Percentiles rank a stretch among this genome's conserved stretches.
These are phyloP conservation scores for Drosophila subobscura DNA, from an alignment of 1,140 invertebrate species.

Conservation along the genomic window DNA sequence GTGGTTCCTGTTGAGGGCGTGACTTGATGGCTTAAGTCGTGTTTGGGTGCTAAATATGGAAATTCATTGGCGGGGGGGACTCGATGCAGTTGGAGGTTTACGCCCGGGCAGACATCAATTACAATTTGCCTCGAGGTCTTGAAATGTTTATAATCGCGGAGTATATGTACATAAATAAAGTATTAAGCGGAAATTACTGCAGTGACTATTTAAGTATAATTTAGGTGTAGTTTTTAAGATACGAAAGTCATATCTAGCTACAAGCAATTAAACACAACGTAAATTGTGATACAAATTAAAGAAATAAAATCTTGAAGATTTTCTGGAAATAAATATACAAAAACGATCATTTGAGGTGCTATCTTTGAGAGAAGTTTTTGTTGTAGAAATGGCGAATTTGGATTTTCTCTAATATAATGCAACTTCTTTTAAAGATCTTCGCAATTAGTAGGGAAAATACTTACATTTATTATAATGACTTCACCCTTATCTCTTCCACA, in stretches of 20 bases:
- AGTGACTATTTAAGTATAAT: neutral
- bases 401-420: no score
- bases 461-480: no score
- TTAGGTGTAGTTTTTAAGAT: neutral
- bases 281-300: neutral
- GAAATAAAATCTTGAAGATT: no score
- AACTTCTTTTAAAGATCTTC: no score
- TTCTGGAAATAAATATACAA: no score
- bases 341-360: no score
- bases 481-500: no score
- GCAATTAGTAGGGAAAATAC: no score
- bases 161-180: neutral
- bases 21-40: conserved; percentile 61
- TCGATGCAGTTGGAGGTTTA: conserved; percentile 3
- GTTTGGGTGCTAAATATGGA: conserved; percentile 42
- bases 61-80: conserved; percentile 15
- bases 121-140: conserved; percentile 7
- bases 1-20: conserved; percentile 62
- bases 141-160: neutral
- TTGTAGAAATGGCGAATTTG: no score
- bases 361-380: no score
- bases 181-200: neutral
- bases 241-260: neutral
- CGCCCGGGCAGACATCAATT: neutral
- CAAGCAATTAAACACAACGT: neutral